These are phyloP conservation scores for Ara ararauna DNA, from an alignment of 2,797 vertebrate species.

Conservation along the genomic window DNA sequence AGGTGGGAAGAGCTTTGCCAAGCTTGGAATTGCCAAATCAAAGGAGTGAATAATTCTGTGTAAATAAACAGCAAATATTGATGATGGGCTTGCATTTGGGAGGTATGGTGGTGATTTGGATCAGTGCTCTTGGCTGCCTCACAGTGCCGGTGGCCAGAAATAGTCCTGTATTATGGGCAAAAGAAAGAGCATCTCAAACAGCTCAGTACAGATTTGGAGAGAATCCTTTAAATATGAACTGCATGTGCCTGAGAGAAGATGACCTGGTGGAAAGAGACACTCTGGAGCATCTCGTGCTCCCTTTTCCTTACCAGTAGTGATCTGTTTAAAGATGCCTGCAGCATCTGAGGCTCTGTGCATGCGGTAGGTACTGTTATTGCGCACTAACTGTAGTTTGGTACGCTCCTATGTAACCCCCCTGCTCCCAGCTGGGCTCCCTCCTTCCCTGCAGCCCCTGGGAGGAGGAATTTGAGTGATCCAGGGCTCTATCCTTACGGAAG, in stretches of 20 bases:
- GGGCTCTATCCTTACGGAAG: neutral
- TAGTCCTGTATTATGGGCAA: neutral
- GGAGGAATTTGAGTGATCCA: neutral
- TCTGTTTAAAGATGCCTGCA: neutral
- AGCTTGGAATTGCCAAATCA: neutral
- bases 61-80: conserved; percentile 12
- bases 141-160: neutral
- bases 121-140: neutral
- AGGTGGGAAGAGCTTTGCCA: neutral
- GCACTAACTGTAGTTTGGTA: fast-evolving
- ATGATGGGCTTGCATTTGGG: neutral
- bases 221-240: neutral
- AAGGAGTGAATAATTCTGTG: neutral
- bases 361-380: neutral
- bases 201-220: neutral
- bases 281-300: neutral
- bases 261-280: neutral
- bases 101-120: neutral
- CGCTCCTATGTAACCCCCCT: neutral
- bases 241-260: neutral
- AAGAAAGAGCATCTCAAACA: neutral
- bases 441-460: neutral
- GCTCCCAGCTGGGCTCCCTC: neutral
- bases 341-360: neutral
- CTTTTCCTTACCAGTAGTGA: neutral